A percentile compares a stretch with the other conserved stretches of the same genome.
Conservation (phyloP, 2,888 invertebrate genomes). For the Athalia cordata region DNA sequence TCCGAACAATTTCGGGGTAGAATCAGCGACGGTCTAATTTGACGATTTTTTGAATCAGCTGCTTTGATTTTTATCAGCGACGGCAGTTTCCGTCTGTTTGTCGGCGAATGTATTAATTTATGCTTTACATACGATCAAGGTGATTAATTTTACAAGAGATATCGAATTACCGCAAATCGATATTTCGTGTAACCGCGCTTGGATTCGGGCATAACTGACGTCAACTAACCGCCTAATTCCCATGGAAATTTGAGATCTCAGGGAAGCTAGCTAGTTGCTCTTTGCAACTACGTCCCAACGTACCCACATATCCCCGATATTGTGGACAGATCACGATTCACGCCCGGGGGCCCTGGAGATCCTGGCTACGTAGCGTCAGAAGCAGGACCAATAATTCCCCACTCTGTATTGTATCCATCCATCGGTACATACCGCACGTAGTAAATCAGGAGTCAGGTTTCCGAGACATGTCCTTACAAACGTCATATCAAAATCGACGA, state of each 20-base stretch:
- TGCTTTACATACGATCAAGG: background rate
- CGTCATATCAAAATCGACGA: background rate
- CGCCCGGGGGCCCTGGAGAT: conserved; percentile 20
- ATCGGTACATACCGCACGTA: conserved; percentile 21
- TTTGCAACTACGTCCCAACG: background rate
- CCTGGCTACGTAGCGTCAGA: background rate
- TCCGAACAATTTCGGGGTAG: too few relatives aligned
- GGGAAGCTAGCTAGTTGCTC: background rate
- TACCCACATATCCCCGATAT: conserved; percentile 23
- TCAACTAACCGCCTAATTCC: conserved; percentile 20
- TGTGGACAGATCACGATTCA: conserved; percentile 39
- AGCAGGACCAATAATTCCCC: conserved; percentile 20
- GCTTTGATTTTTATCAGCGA: too few relatives aligned
- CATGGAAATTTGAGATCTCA: conserved; percentile 27
- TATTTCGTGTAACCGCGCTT: too few relatives aligned
- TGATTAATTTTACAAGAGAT: too few relatives aligned
- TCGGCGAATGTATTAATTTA: background rate
- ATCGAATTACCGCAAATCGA: too few relatives aligned
- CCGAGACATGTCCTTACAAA: background rate
- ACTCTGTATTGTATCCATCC: conserved; percentile 3
- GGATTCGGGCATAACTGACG: background rate
- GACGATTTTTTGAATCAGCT: too few relatives aligned
- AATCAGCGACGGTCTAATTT: too few relatives aligned
- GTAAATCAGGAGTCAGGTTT: background rate
- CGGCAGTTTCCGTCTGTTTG: background rate